These are phyloP conservation scores for Adelognathus sp. DNA, from an alignment of 2,888 invertebrate genomes.

Conservation along the genomic window DNA sequence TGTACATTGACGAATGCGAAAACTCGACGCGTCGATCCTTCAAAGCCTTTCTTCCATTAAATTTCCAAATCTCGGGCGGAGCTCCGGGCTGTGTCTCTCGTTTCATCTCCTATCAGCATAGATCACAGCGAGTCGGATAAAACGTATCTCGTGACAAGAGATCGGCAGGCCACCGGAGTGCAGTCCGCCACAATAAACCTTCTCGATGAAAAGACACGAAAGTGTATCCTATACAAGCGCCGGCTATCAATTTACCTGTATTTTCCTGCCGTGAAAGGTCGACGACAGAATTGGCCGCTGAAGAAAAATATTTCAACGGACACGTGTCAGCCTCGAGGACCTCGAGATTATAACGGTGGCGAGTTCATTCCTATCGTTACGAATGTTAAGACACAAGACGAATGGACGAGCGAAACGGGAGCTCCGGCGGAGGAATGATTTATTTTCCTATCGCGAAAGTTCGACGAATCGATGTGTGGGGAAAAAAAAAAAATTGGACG, in stretches of 20 bases:
- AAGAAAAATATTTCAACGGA: constrained; percentile 37
- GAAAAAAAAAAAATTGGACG: not conserved
- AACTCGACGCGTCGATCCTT: constrained; percentile 28
- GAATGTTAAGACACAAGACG: not conserved
- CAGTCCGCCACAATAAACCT: not conserved
- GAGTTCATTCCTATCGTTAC: constrained; percentile 36
- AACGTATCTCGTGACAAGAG: constrained; percentile 32
- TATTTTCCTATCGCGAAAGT: not conserved
- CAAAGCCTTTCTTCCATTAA: constrained; percentile 27
- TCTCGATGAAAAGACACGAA: not conserved
- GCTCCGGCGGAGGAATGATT: not conserved
- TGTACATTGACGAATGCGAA: constrained; percentile 52
- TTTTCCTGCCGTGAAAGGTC: constrained; percentile 30
- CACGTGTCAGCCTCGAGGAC: constrained; percentile 47
- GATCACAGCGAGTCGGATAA: constrained; percentile 17
- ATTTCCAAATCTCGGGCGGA: constrained; percentile 48
- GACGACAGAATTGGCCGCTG: constrained; percentile 28
- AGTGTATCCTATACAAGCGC: not conserved
- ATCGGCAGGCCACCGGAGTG: constrained; percentile 11
- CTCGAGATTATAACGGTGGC: constrained; percentile 26
- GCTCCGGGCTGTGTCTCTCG: constrained; percentile 31
- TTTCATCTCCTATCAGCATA: not conserved
- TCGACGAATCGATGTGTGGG: not conserved
- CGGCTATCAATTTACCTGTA: constrained; percentile 1
- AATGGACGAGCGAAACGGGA: not conserved